Base-by-base conservation (phyloP, 2,113 vertebrate species). In the Rousettus leschenaultii region DNA sequence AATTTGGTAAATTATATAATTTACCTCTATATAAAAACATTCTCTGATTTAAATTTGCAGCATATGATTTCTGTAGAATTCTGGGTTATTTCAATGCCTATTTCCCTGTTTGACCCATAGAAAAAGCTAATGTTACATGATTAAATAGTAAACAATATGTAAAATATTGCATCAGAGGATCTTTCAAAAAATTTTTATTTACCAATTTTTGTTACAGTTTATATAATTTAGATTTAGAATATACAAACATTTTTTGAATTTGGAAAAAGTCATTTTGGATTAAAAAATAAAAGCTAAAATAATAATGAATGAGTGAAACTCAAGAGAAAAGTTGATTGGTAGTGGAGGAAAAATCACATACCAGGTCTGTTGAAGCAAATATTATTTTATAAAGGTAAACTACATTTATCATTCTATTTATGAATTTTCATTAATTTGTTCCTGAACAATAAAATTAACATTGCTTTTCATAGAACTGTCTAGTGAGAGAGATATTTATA, bases 371-470 rank as follows among this genome's bases (percentile, higher is more conserved):
- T 86, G 55, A 71, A 40, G 26, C 2, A 73, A 33, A 11, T 7
- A 45, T 79, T 84, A 73, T 51, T 95, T 88, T 89, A 63, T 83
- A 65, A 89, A 77, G 87, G 74, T 87, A 78, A 57, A 61, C 14
- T 63, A 3, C 18, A 77, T 30, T 95, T 95, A 89, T 75, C 35
- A 75, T 92, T 94, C 89, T 43, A 87, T 30, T 90, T 43, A 94
- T 61, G 33, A 11, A 78, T 93, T 93, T 91, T 93, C 63, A 96
- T 63, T 89, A 30, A 89, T 96, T 91, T 51, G 24, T 95, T 74
- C 38, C 16, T 59, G 45, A 55, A 85, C 15, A 89, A 5, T 73
- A 45, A 75, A 95, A 87, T 71, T 89, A 95, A 89, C 83, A 59
- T 61, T 80, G 45, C 16, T 80, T 94, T 92, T 78, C 35, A 94